Evolutionary conservation across 2,797 vertebrate genomes (phyloP).

Genomic region (Rhynchotus rufescens): DNA sequence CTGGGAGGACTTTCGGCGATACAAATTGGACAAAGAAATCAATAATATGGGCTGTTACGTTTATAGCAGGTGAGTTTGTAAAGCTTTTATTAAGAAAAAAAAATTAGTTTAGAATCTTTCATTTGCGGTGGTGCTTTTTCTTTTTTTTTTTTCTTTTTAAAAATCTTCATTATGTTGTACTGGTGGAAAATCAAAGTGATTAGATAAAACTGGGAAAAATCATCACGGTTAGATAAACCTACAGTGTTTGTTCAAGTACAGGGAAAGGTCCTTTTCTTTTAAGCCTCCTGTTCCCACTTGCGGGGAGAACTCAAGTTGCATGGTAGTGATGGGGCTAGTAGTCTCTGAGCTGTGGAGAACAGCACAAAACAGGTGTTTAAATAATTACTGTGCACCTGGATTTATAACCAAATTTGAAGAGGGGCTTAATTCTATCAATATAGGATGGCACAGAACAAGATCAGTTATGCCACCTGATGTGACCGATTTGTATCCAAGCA

Average conservation of each 20-base stretch:
- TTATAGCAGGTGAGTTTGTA: constrained; percentile 88
- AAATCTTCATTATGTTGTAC: not conserved
- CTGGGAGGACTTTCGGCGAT: constrained; percentile 92
- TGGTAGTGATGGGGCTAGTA: not conserved
- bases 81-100: not conserved
- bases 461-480: not conserved
- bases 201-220: not conserved
- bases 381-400: not conserved
- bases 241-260: not conserved
- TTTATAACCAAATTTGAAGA: not conserved
- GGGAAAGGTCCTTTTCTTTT: not conserved
- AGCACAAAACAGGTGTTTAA: not conserved
- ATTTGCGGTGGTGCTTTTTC: not conserved
- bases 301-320: not conserved
- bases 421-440: not conserved
- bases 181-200: not conserved
- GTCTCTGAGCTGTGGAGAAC: not conserved
- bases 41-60: constrained; percentile 87
- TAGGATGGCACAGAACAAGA: not conserved
- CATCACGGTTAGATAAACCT: not conserved
- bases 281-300: not conserved
- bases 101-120: not conserved
- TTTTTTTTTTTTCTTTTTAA: not conserved
- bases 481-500: not conserved
- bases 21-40: constrained; percentile 87